Conservation (phyloP, 2,888 invertebrate genomes). For the Bembecia ichneumoniformis region DNA sequence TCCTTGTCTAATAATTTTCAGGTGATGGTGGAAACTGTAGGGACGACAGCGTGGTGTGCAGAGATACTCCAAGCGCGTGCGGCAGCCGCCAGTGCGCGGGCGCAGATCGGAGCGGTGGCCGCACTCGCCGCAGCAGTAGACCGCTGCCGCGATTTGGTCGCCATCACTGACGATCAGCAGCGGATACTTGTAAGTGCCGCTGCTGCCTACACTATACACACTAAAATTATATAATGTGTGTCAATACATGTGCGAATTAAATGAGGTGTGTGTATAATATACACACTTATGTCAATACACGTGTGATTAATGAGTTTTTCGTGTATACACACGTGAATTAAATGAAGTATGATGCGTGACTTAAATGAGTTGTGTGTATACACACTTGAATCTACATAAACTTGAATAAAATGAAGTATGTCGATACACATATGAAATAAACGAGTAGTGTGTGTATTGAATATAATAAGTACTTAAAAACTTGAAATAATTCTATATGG, state of each 20-base stretch:
- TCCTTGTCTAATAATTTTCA: slow-evolving; percentile 23
- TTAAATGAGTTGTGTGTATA: no score
- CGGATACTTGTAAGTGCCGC: slow-evolving; percentile 78
- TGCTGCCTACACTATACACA: neutral
- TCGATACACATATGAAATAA: no score
- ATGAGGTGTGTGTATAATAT: no score
- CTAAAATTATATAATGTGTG: neutral
- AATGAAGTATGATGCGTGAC: no score
- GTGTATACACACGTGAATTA: no score
- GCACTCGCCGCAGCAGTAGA: slow-evolving; percentile 90
- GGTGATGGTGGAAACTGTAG: slow-evolving; percentile 79
- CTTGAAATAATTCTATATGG: no score
- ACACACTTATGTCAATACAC: no score
- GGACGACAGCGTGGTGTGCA: slow-evolving; percentile 73
- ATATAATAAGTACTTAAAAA: no score
- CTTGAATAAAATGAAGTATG: no score
- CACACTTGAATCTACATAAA: no score
- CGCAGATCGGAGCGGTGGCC: slow-evolving; percentile 84
- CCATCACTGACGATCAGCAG: slow-evolving; percentile 88
- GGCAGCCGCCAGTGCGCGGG: slow-evolving; percentile 81
- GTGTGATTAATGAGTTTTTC: neutral
- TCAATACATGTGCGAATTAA: neutral
- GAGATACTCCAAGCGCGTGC: slow-evolving; percentile 86
- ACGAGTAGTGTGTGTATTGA: no score
- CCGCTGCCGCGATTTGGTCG: slow-evolving; percentile 87